These are phyloP conservation scores for Oxyteleia sp. DNA, from an alignment of 2,888 invertebrate species.

Conservation along the genomic window DNA sequence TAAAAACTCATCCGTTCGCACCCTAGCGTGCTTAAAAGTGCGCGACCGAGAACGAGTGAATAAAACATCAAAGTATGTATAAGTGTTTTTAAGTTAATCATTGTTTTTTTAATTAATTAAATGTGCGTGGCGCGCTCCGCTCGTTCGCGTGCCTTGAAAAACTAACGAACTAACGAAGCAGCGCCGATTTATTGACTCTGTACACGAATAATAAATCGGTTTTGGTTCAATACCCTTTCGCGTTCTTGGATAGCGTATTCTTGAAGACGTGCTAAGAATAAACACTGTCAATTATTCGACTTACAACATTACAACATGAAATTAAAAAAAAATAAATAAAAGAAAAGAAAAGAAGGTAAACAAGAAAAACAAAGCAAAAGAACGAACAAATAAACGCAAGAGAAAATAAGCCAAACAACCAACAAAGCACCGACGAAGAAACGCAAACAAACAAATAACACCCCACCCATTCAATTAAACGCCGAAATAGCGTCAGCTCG, in stretches of 20 bases:
- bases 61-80: constrained; percentile 41
- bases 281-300: constrained; percentile 22
- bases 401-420: background rate
- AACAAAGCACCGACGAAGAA: background rate
- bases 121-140: constrained; percentile 47
- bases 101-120: constrained; percentile 51
- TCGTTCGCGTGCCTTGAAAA: constrained; percentile 56
- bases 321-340: background rate
- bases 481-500: constrained; percentile 23
- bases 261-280: constrained; percentile 39
- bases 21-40: constrained; percentile 18
- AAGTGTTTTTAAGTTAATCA: constrained; percentile 44
- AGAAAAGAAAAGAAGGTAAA: background rate
- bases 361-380: background rate
- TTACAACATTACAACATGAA: background rate
- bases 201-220: constrained; percentile 64
- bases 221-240: constrained; percentile 53
- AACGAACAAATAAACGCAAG: background rate
- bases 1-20: constrained; percentile 21
- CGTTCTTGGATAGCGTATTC: constrained; percentile 41
- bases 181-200: constrained; percentile 56
- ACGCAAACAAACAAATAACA: constrained; percentile 17
- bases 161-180: constrained; percentile 58
- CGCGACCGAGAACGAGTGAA: constrained; percentile 10
- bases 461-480: constrained; percentile 30